Base-by-base conservation (phyloP, 2,888 invertebrate genomes). In the Chloromyia formosa region DNA sequence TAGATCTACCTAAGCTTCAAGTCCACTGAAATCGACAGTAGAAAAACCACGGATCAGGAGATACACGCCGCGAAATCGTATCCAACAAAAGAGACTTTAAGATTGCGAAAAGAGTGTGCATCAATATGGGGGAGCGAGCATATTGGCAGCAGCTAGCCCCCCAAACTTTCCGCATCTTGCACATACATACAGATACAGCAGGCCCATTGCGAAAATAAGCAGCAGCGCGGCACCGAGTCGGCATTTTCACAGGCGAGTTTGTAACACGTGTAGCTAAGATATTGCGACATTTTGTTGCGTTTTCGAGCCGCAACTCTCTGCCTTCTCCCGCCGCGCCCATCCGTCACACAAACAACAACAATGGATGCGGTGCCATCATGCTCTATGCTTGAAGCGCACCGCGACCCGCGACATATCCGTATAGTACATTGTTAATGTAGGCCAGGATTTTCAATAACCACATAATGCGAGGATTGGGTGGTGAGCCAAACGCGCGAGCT, bases 231-330 rank as follows among this genome's bases (percentile, higher is more conserved):
- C 27, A 35, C 27, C 27, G 27, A 35, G 71, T 56, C 71, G 71
- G 71, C 71, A 56, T 71, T 71, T 60, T 56, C 54, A 16, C 14
- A 7, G 27, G 27, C 27, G 54, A 71, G 71, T 56, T 69, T 71
- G 71, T 71, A 71, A 71, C 71, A 71, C 71, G 71, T 71, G 71
- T 71, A 40, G 58, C 42, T 71, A 40, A 58, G 58, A 71, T 18
- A 40, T 71, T 71, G 71, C 71, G 71, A 71, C 71, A 71, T 71
- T 71, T 71, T 3, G 20, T 56, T 71, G 71, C 71, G 71, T 71
- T 60, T 60, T 60, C 12, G 49, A 49, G 12, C 18, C 66, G 42
- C 66, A 2, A 22, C 18, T 9, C 20, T 42, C 14, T 61, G 14
- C 64, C 9, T 1, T 22, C 14, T 14, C 66, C 10, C 49, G 16